Evolutionary conservation across 2,113 vertebrate genomes (phyloP), one percentile per base, ranked within the genome.

Genomic region (Lamprologus lemairii): DNA sequence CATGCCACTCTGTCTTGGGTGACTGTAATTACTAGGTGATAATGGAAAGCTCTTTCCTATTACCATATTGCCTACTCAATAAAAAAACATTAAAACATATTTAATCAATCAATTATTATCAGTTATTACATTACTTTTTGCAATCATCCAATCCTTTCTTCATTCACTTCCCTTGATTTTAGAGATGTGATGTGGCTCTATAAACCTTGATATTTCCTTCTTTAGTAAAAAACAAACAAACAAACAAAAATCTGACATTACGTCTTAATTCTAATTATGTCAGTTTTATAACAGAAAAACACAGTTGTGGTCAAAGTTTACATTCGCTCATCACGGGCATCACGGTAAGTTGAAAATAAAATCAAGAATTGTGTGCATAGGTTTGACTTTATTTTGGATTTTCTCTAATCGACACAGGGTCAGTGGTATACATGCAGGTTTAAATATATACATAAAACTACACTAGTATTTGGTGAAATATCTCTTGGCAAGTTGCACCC

Each of bases 331-430:
- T 68, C 33, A 65, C 6, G 0, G 0, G 33, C 11, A 68, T 68
- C 10, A 68, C 1, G 10, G 33, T 21, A 40, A 68, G 7, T 40
- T 40, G 35, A 68, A 68, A 68, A 23, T 40, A 40, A 68, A 37
- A 68, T 8, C 35, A 68, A 68, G 11, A 23, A 68, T 23, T 68
- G 63, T 21, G 19, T 40, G 1, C 7, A 68, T 13, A 0, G n/a
- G 63, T 40, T 40, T 68, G 63, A 68, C 12, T 68, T 68, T 68
- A 40, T 40, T 68, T 40, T 9, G 63, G n/a, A 68, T 68, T 68
- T 37, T 40, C 63, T 68, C 63, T 21, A 13, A 40, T 68, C 3
- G 4, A 40, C 33, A 68, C 35, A 40, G 35, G 35, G 35, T 68
- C 19, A 68, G 33, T 21, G 33, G 63, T 68, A 68, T 37, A 68